A percentile compares a stretch with the other conserved stretches of the same genome.
Evolutionary conservation across 2,797 vertebrate genomes (phyloP).

Genomic region (Thunnus albacares): DNA sequence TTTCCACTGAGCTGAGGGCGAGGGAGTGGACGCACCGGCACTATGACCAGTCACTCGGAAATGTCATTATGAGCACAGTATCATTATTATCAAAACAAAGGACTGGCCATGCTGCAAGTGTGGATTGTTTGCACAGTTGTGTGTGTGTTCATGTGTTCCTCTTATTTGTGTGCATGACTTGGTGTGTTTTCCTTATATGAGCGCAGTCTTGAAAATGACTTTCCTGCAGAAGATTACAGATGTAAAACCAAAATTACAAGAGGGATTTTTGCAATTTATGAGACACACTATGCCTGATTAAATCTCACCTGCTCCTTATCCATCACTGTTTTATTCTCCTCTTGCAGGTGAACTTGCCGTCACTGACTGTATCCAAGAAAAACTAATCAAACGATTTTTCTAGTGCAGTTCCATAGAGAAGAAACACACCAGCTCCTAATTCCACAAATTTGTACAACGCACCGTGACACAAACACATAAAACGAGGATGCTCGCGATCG

Average conservation of each 20-base stretch:
- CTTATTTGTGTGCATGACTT: constrained; percentile 71
- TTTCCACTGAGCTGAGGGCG: constrained; percentile 55
- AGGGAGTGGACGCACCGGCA: constrained; percentile 62
- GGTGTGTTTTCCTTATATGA: constrained; percentile 28
- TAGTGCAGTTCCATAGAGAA: background rate
- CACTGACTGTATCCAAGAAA: constrained; percentile 6
- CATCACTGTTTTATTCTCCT: constrained; percentile 11
- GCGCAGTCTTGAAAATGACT: background rate
- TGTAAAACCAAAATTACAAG: constrained; percentile 20
- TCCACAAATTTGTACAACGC: constrained; percentile 67
- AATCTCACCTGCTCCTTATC: constrained; percentile 31
- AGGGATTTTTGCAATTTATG: constrained; percentile 7
- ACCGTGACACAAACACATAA: constrained; percentile 66
- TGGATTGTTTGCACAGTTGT: constrained; percentile 82
- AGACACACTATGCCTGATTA: constrained; percentile 14
- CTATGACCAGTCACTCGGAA: constrained; percentile 81
- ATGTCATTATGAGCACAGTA: constrained; percentile 82
- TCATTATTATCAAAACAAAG: constrained; percentile 83
- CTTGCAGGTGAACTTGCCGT: constrained; percentile 9
- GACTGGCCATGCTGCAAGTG: constrained; percentile 77
- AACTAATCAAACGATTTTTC: constrained; percentile 5
- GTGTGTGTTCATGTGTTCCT: constrained; percentile 32
- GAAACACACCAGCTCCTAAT: constrained; percentile 54
- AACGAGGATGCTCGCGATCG: constrained; percentile 65
- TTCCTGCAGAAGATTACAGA: constrained; percentile 13